phyloP scores from a whole-genome alignment of 1,140 invertebrate genomes.

The Drosophila kepulauana region DNA sequence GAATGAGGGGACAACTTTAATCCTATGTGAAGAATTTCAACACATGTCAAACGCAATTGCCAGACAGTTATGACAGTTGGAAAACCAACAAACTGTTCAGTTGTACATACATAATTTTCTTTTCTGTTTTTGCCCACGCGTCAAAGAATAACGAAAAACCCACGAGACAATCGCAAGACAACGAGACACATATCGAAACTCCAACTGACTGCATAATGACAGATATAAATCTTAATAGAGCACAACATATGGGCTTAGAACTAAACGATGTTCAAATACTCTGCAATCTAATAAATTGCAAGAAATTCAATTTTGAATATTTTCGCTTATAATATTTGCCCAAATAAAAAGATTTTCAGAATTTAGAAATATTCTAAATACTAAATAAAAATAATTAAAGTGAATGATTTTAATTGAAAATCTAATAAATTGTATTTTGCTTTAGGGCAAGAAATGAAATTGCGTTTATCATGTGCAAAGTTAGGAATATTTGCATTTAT shows the following conservation, averaged over 20 bases:
- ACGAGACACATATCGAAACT: constrained; percentile 6
- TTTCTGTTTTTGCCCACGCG: constrained; percentile 39
- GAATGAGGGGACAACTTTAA: constrained; percentile 2
- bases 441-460: too few relatives aligned
- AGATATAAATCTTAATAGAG: constrained; percentile 30
- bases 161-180: constrained; percentile 18
- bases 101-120: constrained; percentile 7
- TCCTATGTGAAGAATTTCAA: constrained; percentile 31
- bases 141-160: constrained; percentile 34
- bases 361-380: too few relatives aligned
- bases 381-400: too few relatives aligned
- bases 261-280: constrained; percentile 4
- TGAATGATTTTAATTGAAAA: too few relatives aligned
- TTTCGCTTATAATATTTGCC: too few relatives aligned
- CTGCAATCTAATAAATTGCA: not conserved
- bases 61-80: constrained; percentile 51
- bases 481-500: too few relatives aligned
- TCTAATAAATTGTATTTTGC: too few relatives aligned
- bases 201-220: constrained; percentile 42
- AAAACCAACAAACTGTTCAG: constrained; percentile 12
- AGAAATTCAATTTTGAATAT: too few relatives aligned
- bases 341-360: too few relatives aligned
- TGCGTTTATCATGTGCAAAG: too few relatives aligned
- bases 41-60: constrained; percentile 51
- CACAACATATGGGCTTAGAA: constrained; percentile 8